Evolutionary conservation across 2,888 invertebrate species (phyloP).

Genomic region (Meiosimyza decipiens): DNA sequence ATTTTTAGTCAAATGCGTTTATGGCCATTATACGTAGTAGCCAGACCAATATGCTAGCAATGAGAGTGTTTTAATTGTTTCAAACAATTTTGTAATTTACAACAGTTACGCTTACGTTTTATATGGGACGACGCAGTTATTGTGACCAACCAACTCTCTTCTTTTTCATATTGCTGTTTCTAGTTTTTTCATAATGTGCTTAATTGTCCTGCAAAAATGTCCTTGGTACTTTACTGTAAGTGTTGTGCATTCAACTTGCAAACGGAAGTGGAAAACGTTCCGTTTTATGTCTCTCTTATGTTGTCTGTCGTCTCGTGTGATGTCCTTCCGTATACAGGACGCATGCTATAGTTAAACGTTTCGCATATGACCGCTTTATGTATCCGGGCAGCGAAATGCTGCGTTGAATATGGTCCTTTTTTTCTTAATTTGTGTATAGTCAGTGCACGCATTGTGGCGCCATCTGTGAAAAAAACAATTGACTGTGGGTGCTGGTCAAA

Average conservation of each 20-base stretch:
- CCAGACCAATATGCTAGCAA: neutral
- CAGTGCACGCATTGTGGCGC: constrained; percentile 6
- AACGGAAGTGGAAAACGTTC: constrained; percentile 22
- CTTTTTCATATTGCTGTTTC: neutral
- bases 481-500: neutral
- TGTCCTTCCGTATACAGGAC: constrained; percentile 13
- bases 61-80: constrained; percentile 35
- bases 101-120: constrained; percentile 23
- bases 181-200: constrained; percentile 13
- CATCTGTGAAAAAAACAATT: constrained; percentile 24
- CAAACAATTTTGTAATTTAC: constrained; percentile 33
- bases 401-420: neutral
- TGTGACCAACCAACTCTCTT: constrained; percentile 5
- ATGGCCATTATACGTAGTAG: neutral
- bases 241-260: constrained; percentile 25
- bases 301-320: constrained; percentile 19
- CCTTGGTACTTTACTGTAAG: constrained; percentile 1
- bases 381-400: too few species aligned
- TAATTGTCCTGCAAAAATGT: constrained; percentile 31
- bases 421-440: neutral
- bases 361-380: too few species aligned
- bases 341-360: too few species aligned
- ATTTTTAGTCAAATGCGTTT: constrained; percentile 12
- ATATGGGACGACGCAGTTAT: constrained; percentile 6
- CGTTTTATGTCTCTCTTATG: constrained; percentile 4